phyloP scores from a whole-genome alignment of 2,113 vertebrate genomes.

The Martes martes region DNA sequence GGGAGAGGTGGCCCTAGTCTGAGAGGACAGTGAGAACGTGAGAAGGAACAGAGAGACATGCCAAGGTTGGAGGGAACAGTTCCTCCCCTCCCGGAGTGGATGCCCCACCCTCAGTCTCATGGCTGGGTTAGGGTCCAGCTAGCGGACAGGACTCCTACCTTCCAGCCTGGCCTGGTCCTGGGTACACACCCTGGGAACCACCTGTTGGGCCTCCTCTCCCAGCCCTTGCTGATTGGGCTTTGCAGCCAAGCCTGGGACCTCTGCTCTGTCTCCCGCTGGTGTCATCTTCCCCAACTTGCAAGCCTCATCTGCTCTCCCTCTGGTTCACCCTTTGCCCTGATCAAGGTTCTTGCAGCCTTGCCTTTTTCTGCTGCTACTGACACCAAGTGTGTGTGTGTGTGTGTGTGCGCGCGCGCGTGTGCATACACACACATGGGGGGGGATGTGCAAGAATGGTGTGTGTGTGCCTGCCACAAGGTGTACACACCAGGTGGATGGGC shows the following conservation, averaged over 20 bases:
- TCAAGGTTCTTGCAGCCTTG: neutral
- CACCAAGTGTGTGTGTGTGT: no score
- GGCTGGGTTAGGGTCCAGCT: neutral
- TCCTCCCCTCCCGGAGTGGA: rapidly evolving
- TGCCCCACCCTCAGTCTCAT: neutral
- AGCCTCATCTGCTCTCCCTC: neutral
- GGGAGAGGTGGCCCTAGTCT: neutral
- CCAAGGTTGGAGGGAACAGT: rapidly evolving
- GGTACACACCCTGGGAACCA: neutral
- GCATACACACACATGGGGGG: neutral
- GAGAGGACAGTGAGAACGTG: rapidly evolving
- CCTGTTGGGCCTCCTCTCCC: neutral
- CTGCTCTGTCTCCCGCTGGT: neutral
- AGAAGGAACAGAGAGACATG: neutral
- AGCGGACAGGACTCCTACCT: neutral
- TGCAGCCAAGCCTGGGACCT: neutral
- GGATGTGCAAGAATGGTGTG: neutral
- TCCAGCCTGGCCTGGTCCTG: neutral
- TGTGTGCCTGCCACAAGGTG: neutral
- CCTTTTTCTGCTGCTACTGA: neutral
- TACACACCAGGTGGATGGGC: neutral
- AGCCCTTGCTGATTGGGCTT: neutral
- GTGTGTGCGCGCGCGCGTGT: rapidly evolving
- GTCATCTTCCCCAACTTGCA: neutral
- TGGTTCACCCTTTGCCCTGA: neutral